A percentile compares a stretch with the other conserved stretches of the same genome.
These are phyloP conservation scores for Nycticryphes semicollaris DNA, from an alignment of 2,113 vertebrate genomes.

Conservation along the genomic window DNA sequence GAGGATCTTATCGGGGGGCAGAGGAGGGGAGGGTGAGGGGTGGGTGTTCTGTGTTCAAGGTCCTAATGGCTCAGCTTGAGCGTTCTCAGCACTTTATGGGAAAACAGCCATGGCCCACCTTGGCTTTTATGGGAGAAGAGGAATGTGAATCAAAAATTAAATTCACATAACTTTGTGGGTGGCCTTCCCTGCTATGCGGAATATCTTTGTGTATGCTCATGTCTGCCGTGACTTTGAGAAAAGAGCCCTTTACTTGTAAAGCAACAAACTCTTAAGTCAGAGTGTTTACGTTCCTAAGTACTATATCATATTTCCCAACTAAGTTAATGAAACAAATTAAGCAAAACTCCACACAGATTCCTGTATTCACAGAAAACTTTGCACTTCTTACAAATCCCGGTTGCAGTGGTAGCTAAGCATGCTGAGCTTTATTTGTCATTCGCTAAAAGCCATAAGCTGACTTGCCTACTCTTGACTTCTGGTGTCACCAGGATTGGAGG, in stretches of 20 bases:
- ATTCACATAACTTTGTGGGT: constrained; percentile 56
- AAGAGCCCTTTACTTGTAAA: constrained; percentile 43
- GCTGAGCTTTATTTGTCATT: neutral
- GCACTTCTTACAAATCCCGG: neutral
- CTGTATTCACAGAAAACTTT: neutral
- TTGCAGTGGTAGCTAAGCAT: neutral
- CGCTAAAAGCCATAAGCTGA: neutral
- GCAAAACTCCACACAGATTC: neutral
- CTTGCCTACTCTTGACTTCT: neutral
- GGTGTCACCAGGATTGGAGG: neutral
- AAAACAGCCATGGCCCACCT: constrained; percentile 37
- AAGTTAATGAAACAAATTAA: constrained; percentile 50
- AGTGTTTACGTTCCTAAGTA: constrained; percentile 56
- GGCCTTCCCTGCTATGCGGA: constrained; percentile 34
- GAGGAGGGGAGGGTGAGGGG: neutral
- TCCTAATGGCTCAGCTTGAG: neutral
- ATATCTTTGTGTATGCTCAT: constrained; percentile 52
- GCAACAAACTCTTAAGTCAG: constrained; percentile 51
- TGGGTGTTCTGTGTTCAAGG: neutral
- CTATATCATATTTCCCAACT: constrained; percentile 52
- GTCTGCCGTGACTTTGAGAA: constrained; percentile 61
- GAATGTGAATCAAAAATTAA: constrained; percentile 47
- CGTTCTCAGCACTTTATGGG: neutral
- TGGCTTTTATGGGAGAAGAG: constrained; percentile 46
- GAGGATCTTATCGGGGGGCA: neutral